A percentile compares a stretch with the other conserved stretches of the same genome.
phyloP scores from a whole-genome alignment of 2,113 vertebrate species.

The Channa maculata region DNA sequence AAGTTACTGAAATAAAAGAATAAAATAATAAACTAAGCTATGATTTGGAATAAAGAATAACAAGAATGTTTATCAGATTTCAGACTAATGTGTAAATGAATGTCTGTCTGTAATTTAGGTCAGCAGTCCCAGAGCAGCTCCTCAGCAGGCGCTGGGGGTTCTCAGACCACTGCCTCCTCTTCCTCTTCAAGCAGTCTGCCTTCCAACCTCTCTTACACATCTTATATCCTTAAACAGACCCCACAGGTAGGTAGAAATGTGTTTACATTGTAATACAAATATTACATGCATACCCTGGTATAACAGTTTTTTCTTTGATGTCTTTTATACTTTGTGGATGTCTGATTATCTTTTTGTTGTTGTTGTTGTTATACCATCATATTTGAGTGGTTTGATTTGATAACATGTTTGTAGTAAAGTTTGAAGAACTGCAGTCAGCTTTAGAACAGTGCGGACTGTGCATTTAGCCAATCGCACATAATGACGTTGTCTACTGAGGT shows the following conservation, averaged over 20 bases:
- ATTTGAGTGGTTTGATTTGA: not conserved
- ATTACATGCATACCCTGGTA: not conserved
- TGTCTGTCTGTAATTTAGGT: constrained; percentile 80
- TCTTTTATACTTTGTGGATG: not conserved
- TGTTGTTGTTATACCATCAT: not conserved
- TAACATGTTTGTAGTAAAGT: not conserved
- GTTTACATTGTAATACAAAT: not conserved
- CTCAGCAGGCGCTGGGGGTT: constrained; percentile 71
- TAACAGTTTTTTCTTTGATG: not conserved
- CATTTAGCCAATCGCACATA: not conserved
- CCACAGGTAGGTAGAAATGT: constrained; percentile 80
- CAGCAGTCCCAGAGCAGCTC: constrained; percentile 87
- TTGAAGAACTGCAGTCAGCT: not conserved
- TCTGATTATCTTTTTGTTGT: not conserved
- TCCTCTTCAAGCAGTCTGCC: constrained; percentile 88
- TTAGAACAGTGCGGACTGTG: no score
- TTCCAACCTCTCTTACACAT: constrained; percentile 96
- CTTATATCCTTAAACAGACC: constrained; percentile 98
- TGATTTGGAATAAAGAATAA: constrained; percentile 6
- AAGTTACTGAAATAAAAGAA: constrained; percentile 1
- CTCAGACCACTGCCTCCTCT: constrained; percentile 84
- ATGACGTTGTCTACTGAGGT: constrained; percentile 16
- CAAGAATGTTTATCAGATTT: constrained; percentile 42
- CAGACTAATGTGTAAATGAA: constrained; percentile 39
- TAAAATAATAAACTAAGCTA: not conserved